These are phyloP conservation scores for Ryuthela nishihirai DNA, from an alignment of 2,888 invertebrate genomes.

Conservation along the genomic window DNA sequence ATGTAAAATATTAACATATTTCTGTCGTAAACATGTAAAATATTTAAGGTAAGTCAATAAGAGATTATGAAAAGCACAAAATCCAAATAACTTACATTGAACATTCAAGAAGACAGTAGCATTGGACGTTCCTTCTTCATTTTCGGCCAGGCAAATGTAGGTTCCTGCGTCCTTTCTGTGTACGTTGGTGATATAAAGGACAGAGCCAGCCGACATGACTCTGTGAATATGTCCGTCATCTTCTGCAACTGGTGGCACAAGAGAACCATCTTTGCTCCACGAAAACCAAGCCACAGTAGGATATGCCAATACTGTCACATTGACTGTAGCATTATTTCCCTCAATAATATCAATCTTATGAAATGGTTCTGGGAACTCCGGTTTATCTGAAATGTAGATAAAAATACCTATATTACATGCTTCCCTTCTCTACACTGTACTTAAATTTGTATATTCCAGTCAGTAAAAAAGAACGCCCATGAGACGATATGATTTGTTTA, in stretches of 20 bases:
- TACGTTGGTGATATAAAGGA: slow-evolving; percentile 77
- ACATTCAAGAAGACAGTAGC: slow-evolving; percentile 79
- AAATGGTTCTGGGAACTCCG: slow-evolving; percentile 48
- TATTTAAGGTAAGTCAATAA: too few relatives aligned
- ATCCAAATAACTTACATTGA: slow-evolving; percentile 57
- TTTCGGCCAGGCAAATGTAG: slow-evolving; percentile 81
- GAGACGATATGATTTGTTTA: too few relatives aligned
- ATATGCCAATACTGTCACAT: slow-evolving; percentile 77
- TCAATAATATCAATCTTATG: slow-evolving; percentile 57
- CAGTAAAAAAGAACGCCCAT: too few relatives aligned
- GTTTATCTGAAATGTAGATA: slow-evolving; percentile 50
- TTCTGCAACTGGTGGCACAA: slow-evolving; percentile 18
- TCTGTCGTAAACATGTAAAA: too few relatives aligned
- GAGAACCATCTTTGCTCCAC: slow-evolving; percentile 63
- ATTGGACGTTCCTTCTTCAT: slow-evolving; percentile 76
- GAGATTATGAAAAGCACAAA: too few relatives aligned
- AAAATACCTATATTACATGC: neutral
- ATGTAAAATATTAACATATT: too few relatives aligned
- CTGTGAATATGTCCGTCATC: slow-evolving; percentile 16
- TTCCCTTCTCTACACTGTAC: neutral
- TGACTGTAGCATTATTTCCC: slow-evolving; percentile 72
- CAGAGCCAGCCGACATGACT: slow-evolving; percentile 45
- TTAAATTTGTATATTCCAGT: too few relatives aligned
- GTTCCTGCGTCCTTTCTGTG: slow-evolving; percentile 77
- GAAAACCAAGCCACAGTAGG: slow-evolving; percentile 77